These are phyloP conservation scores for Schizothorax lantsangensis DNA, from an alignment of 2,797 vertebrate species.

Conservation along the genomic window DNA sequence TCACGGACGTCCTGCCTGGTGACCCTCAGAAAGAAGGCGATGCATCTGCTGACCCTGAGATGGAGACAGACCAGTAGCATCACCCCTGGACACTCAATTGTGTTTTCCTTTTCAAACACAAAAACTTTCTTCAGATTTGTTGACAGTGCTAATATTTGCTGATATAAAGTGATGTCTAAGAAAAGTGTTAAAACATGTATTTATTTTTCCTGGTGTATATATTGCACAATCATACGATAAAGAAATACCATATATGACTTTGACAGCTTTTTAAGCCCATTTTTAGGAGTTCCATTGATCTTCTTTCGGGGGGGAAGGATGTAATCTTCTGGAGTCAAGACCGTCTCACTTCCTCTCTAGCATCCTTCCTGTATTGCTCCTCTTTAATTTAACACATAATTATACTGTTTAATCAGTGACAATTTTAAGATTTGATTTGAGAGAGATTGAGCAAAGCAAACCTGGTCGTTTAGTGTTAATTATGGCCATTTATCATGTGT, in stretches of 20 bases:
- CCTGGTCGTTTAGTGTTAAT: neutral
- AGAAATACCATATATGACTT: neutral
- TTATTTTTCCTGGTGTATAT: neutral
- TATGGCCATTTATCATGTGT: neutral
- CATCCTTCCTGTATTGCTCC: neutral
- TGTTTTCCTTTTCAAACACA: neutral
- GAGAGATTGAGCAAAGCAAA: neutral
- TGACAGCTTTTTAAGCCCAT: neutral
- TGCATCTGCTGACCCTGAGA: conserved; percentile 67
- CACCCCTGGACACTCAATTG: neutral
- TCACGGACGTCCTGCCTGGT: conserved; percentile 86
- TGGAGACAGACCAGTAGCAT: conserved; percentile 58
- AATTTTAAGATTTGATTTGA: neutral
- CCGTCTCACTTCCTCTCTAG: neutral
- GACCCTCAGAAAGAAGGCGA: conserved; percentile 83
- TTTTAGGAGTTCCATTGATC: neutral
- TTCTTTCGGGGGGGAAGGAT: neutral
- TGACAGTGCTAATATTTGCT: neutral
- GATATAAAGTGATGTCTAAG: neutral
- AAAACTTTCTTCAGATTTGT: neutral
- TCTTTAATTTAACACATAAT: neutral
- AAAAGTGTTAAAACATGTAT: neutral
- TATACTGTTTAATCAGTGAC: neutral
- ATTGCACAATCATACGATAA: neutral
- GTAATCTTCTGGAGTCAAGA: neutral